A percentile compares a stretch with the other conserved stretches of the same genome.
Evolutionary conservation across 2,888 invertebrate species (phyloP).

Genomic region (Agonum fuliginosum): DNA sequence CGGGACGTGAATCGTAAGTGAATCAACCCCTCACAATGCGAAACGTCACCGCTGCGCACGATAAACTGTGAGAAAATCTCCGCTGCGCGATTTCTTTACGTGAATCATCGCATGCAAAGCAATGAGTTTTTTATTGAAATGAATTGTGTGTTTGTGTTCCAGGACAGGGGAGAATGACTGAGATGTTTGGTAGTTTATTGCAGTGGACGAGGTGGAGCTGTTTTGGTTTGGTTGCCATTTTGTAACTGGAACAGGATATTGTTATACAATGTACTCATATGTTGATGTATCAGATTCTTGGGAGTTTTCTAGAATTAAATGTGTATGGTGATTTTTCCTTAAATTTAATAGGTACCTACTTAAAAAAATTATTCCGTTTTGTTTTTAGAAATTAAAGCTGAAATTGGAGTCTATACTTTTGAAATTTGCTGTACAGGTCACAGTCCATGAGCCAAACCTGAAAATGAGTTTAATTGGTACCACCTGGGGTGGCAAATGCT

Average conservation of each 20-base stretch:
- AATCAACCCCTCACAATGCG: constrained; percentile 47
- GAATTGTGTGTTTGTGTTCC: not conserved
- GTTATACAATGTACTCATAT: not conserved
- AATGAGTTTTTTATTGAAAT: constrained; percentile 10
- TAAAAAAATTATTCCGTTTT: no score
- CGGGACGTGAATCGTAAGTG: constrained; percentile 13
- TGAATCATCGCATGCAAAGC: constrained; percentile 1
- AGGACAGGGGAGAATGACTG: not conserved
- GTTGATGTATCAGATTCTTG: no score
- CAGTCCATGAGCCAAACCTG: no score
- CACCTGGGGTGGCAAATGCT: no score
- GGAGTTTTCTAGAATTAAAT: no score
- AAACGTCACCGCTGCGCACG: constrained; percentile 34
- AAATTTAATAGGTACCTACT: no score
- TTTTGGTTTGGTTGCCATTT: no score
- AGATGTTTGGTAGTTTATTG: constrained; percentile 17
- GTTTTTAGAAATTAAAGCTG: not conserved
- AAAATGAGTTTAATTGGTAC: no score
- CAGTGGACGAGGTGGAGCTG: not conserved
- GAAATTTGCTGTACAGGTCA: no score
- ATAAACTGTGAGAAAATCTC: constrained; percentile 56
- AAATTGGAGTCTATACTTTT: no score
- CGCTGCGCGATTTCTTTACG: constrained; percentile 5
- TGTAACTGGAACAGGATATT: not conserved
- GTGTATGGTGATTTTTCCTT: no score